These are phyloP conservation scores for Forbesichthys papilliferus DNA, from an alignment of 2,113 vertebrate species.

Conservation along the genomic window DNA sequence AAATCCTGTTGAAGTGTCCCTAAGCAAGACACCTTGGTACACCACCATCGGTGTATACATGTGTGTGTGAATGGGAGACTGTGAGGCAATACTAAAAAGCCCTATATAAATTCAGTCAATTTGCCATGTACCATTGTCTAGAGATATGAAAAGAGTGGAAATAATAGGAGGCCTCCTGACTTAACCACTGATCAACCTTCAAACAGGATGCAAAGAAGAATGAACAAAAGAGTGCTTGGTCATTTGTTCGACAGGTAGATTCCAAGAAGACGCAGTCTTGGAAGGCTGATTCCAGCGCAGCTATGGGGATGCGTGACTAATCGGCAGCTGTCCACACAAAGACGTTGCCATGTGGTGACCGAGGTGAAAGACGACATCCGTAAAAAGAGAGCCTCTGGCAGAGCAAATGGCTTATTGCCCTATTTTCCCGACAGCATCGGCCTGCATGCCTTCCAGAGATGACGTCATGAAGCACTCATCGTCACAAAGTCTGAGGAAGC, in stretches of 20 bases:
- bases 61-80: too few species aligned
- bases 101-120: too few species aligned
- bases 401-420: slow-evolving; percentile 31
- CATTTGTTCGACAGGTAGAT: not conserved
- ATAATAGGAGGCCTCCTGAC: too few species aligned
- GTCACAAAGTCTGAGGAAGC: slow-evolving; percentile 41
- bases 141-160: too few species aligned
- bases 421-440: slow-evolving; percentile 8
- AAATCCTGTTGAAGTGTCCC: too few species aligned
- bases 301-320: slow-evolving; percentile 9
- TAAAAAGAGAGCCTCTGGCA: slow-evolving; percentile 31
- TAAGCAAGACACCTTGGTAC: too few species aligned
- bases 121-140: too few species aligned
- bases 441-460: slow-evolving; percentile 39
- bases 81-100: too few species aligned
- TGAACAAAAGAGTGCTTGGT: not conserved
- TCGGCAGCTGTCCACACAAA: slow-evolving; percentile 47
- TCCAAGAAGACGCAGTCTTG: not conserved
- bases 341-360: slow-evolving; percentile 6
- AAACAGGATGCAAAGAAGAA: too few species aligned
- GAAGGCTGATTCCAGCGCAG: slow-evolving; percentile 1
- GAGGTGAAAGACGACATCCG: slow-evolving; percentile 34
- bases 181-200: too few species aligned
- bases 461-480: slow-evolving; percentile 61
- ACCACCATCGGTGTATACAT: too few species aligned